phyloP scores from a whole-genome alignment of 2,113 vertebrate species.

The Platysternon megacephalum region DNA sequence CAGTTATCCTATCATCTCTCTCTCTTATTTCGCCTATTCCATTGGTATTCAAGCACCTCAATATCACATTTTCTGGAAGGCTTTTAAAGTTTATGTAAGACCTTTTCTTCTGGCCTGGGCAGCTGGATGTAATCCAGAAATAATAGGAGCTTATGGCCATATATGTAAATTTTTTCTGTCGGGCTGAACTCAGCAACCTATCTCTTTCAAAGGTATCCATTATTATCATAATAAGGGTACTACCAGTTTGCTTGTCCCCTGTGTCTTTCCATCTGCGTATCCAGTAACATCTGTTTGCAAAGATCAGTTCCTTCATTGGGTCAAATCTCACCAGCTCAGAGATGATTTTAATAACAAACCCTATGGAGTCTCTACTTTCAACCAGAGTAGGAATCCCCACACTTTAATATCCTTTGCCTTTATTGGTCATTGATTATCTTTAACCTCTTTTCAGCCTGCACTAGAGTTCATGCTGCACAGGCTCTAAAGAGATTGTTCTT shows the following conservation, averaged over 20 bases:
- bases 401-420: neutral
- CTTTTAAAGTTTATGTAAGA: neutral
- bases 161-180: neutral
- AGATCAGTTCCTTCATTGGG: neutral
- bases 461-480: neutral
- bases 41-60: neutral
- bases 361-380: neutral
- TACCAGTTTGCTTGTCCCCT: neutral
- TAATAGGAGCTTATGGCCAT: neutral
- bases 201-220: rapidly evolving
- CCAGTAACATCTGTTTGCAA: neutral
- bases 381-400: neutral
- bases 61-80: neutral
- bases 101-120: neutral
- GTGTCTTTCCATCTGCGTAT: neutral
- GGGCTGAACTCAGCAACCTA: neutral
- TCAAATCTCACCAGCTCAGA: neutral
- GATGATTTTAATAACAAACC: constrained; percentile 10
- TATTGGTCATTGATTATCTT: neutral
- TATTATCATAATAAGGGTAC: neutral
- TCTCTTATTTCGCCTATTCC: neutral
- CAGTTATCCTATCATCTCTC: neutral
- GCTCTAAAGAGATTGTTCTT: neutral
- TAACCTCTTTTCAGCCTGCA: neutral
- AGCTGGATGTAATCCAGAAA: neutral